Conservation (phyloP, 2,888 invertebrate species). For the Masnerella sp. region DNA sequence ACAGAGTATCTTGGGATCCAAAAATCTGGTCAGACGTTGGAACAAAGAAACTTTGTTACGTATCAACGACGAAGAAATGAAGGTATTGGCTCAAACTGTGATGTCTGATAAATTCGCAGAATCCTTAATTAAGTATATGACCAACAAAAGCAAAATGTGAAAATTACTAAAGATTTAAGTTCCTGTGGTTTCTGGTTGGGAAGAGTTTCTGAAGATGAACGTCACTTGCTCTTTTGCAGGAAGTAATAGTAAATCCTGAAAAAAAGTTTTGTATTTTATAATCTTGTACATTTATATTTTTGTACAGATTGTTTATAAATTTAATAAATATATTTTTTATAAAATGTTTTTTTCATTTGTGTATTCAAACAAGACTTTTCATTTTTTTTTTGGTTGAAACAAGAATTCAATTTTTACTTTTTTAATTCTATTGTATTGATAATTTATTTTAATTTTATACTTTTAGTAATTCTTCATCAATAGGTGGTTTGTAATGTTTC, state of each 20-base stretch:
- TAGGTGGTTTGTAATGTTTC: constrained; percentile 78
- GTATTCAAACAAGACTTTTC: no score
- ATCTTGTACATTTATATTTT: constrained; percentile 14
- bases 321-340: background rate
- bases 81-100: constrained; percentile 82
- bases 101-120: constrained; percentile 80
- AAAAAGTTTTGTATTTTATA: constrained; percentile 42
- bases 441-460: no score
- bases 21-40: constrained; percentile 83
- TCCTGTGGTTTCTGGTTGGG: constrained; percentile 26
- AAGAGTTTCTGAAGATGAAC: constrained; percentile 72
- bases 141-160: constrained; percentile 23
- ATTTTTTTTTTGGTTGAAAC: no score
- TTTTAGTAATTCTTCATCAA: constrained; percentile 70
- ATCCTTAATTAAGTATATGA: constrained; percentile 27
- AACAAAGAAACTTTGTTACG: constrained; percentile 82
- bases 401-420: no score
- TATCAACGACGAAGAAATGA: constrained; percentile 84
- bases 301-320: no score
- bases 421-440: no score
- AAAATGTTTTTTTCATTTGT: background rate
- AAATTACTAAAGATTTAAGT: background rate
- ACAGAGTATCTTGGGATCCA: constrained; percentile 83
- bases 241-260: constrained; percentile 71
- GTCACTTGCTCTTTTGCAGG: constrained; percentile 69